Evolutionary conservation across 2,888 invertebrate genomes (phyloP), one percentile per base, ranked within the genome.

Genomic region (Dusona sp.): DNA sequence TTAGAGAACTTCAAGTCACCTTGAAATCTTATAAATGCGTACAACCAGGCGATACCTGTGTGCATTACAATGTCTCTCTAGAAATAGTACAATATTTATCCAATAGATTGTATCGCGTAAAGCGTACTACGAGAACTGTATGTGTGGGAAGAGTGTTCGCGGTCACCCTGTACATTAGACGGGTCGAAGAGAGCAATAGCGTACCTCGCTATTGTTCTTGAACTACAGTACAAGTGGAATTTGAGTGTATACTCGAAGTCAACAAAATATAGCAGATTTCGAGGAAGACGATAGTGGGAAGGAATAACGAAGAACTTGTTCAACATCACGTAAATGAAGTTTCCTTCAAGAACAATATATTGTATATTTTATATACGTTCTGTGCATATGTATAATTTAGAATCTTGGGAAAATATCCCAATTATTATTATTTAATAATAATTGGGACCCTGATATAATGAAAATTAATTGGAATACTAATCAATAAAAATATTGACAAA

Each of bases 211-310:
- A 38, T 67, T 25, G 9, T 45, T 42, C 74, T 57, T n/a, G 54
- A 74, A 67, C 67, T 29, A 33, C 36, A 19, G 48, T 2, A 65
- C 64, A 65, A 72, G 80, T 73, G 80, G 72, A 29, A 38, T 74
- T 81, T 22, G 64, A 80, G 80, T 64, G 51, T 42, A 29, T 42
- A 45, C 29, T 70, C 45, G 42, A 33, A 70, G 36, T 54, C 51
- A 51, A 54, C 54, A 70, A 38, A 8, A 42, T 8, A 25, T 29
- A 36, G 51, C 19, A 22, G 29, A 25, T 42, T 13, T 51, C 42
- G 36, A 79, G 33, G 16, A 22, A 48, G 16, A 72, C 29, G 61
- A 42, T 29, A 11, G 19, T n/a, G 19, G 36, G 6, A n/a, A 16
- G 29, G 25, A 22, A 11, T 9, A 22, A 8, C 36, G 16, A 2